A percentile compares a stretch with the other conserved stretches of the same genome.
Conservation (phyloP, 1,140 invertebrate genomes). For the Hyphantria cunea region DNA sequence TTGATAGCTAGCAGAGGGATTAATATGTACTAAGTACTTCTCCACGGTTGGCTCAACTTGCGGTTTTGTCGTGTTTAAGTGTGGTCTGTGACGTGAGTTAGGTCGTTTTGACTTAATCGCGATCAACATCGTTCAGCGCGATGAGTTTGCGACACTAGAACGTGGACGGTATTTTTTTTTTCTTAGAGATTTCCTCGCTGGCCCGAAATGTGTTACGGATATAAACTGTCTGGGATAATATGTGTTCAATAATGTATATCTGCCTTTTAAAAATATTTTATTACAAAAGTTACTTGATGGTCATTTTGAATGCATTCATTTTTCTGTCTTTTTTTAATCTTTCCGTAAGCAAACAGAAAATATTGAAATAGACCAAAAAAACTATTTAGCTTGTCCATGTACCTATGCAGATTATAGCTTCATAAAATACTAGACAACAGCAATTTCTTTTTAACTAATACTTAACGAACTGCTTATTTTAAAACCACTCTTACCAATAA, state of each 20-base stretch:
- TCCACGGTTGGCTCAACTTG: slow-evolving; percentile 40
- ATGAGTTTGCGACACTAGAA: not conserved
- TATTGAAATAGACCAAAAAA: too few relatives aligned
- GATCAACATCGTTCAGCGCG: slow-evolving; percentile 13
- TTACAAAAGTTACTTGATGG: too few relatives aligned
- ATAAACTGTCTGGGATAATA: not conserved
- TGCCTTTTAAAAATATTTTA: too few relatives aligned
- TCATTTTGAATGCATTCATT: too few relatives aligned
- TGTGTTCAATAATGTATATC: not conserved
- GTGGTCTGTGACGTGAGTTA: slow-evolving; percentile 22
- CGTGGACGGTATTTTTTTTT: not conserved
- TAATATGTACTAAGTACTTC: slow-evolving; percentile 41
- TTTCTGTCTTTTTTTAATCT: too few relatives aligned
- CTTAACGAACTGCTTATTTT: too few relatives aligned
- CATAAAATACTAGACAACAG: too few relatives aligned
- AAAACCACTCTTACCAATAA: too few relatives aligned
- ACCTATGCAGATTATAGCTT: too few relatives aligned
- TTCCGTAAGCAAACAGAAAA: too few relatives aligned
- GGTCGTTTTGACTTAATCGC: slow-evolving; percentile 35
- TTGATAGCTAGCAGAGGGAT: slow-evolving; percentile 4
- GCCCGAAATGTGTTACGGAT: not conserved
- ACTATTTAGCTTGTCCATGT: too few relatives aligned
- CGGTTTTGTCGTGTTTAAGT: slow-evolving; percentile 32
- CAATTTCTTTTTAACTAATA: too few relatives aligned
- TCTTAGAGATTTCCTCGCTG: not conserved